phyloP scores from a whole-genome alignment of 2,888 invertebrate species.

The Auanema freiburgensis region DNA sequence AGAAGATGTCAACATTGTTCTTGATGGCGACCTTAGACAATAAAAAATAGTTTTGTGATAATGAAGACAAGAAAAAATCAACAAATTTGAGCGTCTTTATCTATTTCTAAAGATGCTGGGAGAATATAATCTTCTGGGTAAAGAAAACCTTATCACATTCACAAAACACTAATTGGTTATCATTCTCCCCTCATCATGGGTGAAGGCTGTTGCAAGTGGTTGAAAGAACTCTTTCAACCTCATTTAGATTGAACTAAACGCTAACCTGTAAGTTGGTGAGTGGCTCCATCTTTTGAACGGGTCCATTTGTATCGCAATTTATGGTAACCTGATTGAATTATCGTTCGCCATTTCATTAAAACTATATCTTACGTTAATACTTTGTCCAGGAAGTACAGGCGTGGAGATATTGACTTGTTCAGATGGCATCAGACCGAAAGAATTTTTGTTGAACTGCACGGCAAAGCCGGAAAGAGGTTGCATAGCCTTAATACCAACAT shows the following conservation, averaged over 20 bases:
- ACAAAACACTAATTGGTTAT: too few species aligned
- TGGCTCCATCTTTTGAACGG: conserved; percentile 95
- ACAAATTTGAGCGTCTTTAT: too few species aligned
- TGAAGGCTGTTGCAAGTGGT: too few species aligned
- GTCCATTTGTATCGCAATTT: conserved; percentile 80
- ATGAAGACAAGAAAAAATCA: not conserved
- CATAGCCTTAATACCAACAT: conserved; percentile 76
- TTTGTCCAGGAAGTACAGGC: conserved; percentile 77
- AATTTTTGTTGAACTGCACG: conserved; percentile 95
- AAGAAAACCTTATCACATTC: too few species aligned
- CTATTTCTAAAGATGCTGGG: too few species aligned
- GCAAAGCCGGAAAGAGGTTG: conserved; percentile 94
- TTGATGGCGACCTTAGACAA: conserved; percentile 84
- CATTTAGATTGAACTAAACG: not conserved
- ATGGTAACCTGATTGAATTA: conserved; percentile 70
- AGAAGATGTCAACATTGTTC: conserved; percentile 97
- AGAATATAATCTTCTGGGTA: too few species aligned
- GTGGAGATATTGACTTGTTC: conserved; percentile 80
- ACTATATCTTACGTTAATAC: conserved; percentile 71
- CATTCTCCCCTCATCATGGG: too few species aligned
- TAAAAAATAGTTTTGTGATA: too few species aligned
- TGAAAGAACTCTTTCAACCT: too few species aligned
- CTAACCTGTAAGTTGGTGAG: conserved; percentile 87
- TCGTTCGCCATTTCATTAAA: not conserved
- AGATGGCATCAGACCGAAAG: conserved; percentile 86